Conservation (phyloP, 2,113 vertebrate species). For the Phrynosoma platyrhinos region DNA sequence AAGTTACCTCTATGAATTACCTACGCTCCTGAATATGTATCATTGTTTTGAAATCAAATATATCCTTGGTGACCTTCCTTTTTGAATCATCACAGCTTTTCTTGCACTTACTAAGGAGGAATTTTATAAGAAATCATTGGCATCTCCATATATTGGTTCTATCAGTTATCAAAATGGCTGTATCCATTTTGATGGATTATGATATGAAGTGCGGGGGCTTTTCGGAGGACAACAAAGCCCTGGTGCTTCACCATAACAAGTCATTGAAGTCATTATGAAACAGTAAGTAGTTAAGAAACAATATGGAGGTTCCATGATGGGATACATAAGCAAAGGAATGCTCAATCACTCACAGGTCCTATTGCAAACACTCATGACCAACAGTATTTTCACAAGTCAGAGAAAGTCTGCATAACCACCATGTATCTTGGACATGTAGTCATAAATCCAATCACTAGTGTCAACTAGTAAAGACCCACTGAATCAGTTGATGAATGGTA, state of each 20-base stretch:
- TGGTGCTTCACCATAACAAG: slow-evolving; percentile 8
- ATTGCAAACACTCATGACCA: not conserved
- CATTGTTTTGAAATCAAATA: not conserved
- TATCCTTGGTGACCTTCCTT: not conserved
- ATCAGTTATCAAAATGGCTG: slow-evolving; percentile 28
- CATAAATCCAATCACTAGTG: no score
- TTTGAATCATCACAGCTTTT: slow-evolving; percentile 22
- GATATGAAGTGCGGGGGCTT: not conserved
- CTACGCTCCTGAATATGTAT: not conserved
- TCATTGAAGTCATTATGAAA: slow-evolving; percentile 9
- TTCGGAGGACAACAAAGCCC: not conserved
- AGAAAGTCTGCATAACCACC: no score
- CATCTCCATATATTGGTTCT: not conserved
- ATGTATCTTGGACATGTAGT: no score
- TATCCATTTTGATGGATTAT: not conserved
- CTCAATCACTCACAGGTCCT: not conserved
- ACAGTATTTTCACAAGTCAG: not conserved
- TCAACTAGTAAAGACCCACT: no score
- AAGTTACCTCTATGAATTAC: not conserved
- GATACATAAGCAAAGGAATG: not conserved
- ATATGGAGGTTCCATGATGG: slow-evolving; percentile 2
- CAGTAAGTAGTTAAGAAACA: rapidly evolving
- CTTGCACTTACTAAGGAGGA: not conserved
- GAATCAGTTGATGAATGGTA: no score
- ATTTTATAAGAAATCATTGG: slow-evolving; percentile 11